A percentile compares a stretch with the other conserved stretches of the same genome.
These are phyloP conservation scores for Gadus macrocephalus DNA, from an alignment of 2,113 vertebrate species.

Conservation along the genomic window DNA sequence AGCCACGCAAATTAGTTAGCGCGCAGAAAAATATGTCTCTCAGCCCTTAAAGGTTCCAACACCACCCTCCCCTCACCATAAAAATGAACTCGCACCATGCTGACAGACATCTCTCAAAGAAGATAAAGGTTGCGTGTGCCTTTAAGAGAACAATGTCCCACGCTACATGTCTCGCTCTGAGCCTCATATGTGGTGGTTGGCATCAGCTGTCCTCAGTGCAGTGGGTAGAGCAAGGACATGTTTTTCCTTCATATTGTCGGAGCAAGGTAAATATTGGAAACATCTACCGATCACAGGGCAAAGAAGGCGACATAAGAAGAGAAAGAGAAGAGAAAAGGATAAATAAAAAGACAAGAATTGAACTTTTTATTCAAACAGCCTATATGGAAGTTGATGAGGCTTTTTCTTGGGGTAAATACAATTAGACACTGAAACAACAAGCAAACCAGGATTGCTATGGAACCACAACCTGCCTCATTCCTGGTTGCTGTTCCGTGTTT, in stretches of 20 bases:
- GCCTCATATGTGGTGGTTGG: slow-evolving; percentile 62
- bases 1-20: slow-evolving; percentile 33
- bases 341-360: too few species aligned
- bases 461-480: slow-evolving; percentile 19
- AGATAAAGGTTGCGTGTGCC: slow-evolving; percentile 55
- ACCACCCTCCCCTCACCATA: slow-evolving; percentile 4
- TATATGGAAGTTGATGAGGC: neutral
- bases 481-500: slow-evolving; percentile 5
- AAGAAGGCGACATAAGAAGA: slow-evolving; percentile 21
- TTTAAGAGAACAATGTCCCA: slow-evolving; percentile 70
- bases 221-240: slow-evolving; percentile 51
- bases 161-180: slow-evolving; percentile 53
- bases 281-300: slow-evolving; percentile 20
- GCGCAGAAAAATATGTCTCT: slow-evolving; percentile 32
- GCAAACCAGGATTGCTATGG: slow-evolving; percentile 24
- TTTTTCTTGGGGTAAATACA: neutral
- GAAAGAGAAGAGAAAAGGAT: neutral
- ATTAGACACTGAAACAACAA: neutral
- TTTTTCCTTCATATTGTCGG: slow-evolving; percentile 48
- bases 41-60: slow-evolving; percentile 25
- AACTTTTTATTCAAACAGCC: neutral
- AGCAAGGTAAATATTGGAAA: slow-evolving; percentile 40
- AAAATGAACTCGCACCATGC: slow-evolving; percentile 21
- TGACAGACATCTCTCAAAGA: slow-evolving; percentile 29
- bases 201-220: slow-evolving; percentile 59